These are phyloP conservation scores for Centropyge bicolor DNA, from an alignment of 2,797 vertebrate species.

Conservation along the genomic window DNA sequence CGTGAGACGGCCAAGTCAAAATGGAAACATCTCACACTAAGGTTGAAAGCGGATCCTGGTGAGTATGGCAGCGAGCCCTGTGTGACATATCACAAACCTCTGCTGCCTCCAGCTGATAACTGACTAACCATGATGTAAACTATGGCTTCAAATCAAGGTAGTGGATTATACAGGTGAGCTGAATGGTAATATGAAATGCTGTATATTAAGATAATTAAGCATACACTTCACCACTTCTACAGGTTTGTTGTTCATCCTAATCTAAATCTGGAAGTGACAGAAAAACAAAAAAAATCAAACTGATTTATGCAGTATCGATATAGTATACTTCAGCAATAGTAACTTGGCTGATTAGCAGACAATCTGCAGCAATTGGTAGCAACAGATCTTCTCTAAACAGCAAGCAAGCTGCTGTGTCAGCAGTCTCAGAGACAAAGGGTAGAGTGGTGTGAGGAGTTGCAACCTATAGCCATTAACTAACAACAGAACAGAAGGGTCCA, in stretches of 20 bases:
- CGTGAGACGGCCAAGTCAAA: conserved; percentile 1
- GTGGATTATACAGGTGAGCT: not conserved
- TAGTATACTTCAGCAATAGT: not conserved
- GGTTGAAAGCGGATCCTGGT: conserved; percentile 7
- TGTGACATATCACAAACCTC: conserved; percentile 24
- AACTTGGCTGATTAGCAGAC: not conserved
- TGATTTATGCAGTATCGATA: not conserved
- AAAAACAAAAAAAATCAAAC: not conserved
- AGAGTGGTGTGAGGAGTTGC: not conserved
- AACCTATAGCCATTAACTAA: not conserved
- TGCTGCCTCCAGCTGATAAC: conserved; percentile 20
- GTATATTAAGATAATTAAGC: not conserved
- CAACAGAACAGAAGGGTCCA: no score
- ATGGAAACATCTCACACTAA: conserved; percentile 22
- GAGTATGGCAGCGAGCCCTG: conserved; percentile 4
- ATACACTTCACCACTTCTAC: not conserved
- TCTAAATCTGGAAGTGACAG: no score
- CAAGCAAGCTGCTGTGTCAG: not conserved
- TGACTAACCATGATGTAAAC: conserved; percentile 10
- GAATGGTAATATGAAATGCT: not conserved
- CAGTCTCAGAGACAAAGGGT: not conserved
- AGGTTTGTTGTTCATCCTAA: not conserved
- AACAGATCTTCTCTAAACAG: no score
- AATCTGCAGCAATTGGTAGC: no score
- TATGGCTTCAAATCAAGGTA: not conserved